Evolutionary conservation across 1,140 invertebrate species (phyloP).

Genomic region (Orchestia grillus): DNA sequence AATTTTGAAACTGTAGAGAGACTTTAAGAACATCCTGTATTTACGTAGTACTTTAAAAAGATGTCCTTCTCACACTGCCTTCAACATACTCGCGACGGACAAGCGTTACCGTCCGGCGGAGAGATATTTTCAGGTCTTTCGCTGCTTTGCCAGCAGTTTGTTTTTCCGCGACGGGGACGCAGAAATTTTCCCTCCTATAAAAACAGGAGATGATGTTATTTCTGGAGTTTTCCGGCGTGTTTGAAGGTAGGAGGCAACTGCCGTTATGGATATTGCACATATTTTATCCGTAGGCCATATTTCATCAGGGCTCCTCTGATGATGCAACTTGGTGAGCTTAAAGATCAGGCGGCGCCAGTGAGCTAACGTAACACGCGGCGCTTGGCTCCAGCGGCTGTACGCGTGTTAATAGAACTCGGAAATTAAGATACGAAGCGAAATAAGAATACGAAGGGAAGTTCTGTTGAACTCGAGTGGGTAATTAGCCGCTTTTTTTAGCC

Average conservation of each 20-base stretch:
- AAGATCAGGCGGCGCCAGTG: not conserved
- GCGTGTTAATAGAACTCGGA: not conserved
- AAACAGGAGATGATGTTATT: slow-evolving; percentile 56
- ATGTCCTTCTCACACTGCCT: not conserved
- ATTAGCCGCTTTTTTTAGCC: not conserved
- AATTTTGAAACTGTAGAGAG: too few relatives aligned
- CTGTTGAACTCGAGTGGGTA: not conserved
- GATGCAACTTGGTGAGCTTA: slow-evolving; percentile 26
- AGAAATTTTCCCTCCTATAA: slow-evolving; percentile 54
- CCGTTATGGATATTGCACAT: slow-evolving; percentile 38
- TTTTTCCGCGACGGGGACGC: slow-evolving; percentile 38
- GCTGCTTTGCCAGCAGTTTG: slow-evolving; percentile 40
- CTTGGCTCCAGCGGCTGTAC: not conserved
- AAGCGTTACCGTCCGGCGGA: not conserved
- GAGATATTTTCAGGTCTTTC: slow-evolving; percentile 38
- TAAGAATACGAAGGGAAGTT: not conserved
- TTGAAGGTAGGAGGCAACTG: slow-evolving; percentile 52
- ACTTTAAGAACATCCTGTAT: too few relatives aligned
- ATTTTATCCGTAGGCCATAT: slow-evolving; percentile 36
- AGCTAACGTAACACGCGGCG: not conserved
- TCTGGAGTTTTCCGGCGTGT: slow-evolving; percentile 48
- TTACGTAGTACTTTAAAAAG: not conserved
- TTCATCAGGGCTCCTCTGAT: slow-evolving; percentile 1
- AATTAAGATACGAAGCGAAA: not conserved
- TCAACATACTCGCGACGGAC: not conserved